A percentile compares a stretch with the other conserved stretches of the same genome.
phyloP scores from a whole-genome alignment of 2,888 invertebrate species.

The Drosophila falleni region DNA sequence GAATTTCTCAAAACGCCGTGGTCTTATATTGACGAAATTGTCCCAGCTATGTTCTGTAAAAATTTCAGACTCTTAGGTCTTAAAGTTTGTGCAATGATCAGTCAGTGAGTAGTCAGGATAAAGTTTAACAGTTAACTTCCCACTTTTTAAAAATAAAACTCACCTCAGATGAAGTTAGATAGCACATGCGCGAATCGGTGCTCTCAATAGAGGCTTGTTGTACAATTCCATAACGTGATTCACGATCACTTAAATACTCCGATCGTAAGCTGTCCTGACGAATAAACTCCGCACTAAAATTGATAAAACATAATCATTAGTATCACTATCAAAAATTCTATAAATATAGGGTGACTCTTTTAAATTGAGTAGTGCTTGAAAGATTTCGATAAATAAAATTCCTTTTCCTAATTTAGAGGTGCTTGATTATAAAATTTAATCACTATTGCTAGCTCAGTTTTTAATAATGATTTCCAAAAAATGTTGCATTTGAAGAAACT shows the following conservation, averaged over 20 bases:
- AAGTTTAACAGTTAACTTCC: too few relatives aligned
- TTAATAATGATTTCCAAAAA: background rate
- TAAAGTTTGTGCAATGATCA: too few relatives aligned
- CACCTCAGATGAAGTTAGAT: constrained; percentile 98
- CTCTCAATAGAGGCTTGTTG: constrained; percentile 97
- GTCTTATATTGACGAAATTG: too few relatives aligned
- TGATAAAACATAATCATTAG: constrained; percentile 51
- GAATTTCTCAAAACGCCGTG: too few relatives aligned
- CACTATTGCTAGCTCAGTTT: background rate
- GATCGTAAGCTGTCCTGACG: constrained; percentile 95
- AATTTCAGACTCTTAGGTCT: too few relatives aligned
- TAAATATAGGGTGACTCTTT: too few relatives aligned
- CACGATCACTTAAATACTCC: constrained; percentile 95
- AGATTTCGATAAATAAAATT: too few relatives aligned
- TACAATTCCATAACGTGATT: constrained; percentile 94
- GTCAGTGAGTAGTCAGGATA: too few relatives aligned
- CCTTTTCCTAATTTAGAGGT: too few relatives aligned
- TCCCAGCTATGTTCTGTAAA: too few relatives aligned
- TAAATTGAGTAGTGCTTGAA: too few relatives aligned
- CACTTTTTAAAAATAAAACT: constrained; percentile 85
- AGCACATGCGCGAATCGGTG: constrained; percentile 96
- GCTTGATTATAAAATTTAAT: background rate
- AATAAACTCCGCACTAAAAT: constrained; percentile 92
- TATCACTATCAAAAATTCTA: too few relatives aligned
- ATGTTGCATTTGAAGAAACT: background rate